Base-by-base conservation (phyloP, 2,797 vertebrate genomes). In the Naso thynnoides region DNA sequence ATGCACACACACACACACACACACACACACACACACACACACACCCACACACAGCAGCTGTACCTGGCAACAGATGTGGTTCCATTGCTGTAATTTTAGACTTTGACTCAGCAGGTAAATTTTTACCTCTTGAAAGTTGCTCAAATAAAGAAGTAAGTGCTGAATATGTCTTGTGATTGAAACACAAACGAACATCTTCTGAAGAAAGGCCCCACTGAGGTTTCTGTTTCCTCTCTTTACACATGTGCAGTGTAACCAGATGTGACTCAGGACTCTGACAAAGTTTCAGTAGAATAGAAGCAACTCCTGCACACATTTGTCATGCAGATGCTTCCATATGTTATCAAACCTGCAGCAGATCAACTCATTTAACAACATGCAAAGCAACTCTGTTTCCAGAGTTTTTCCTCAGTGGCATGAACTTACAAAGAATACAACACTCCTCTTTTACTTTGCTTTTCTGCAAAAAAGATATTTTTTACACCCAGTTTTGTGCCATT, bases 21-120 rank as follows among this genome's bases (percentile, higher is more conserved):
- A 66, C 48, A 49, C 38, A 59, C 18, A 64, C 38, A 24, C 8
- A 65, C 31, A 55, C 39, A 64, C n/a, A 38, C 8, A 52, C 23
- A 64, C 33, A 41, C 49, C 41, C 49, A 59, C 50, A 56, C 39
- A 55, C 38, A 66, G 21, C 47, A 52, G 54, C 45, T 65, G 42
- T 45, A 73, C 70, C 27, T 38, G 29, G 65, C 31, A 64, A 33
- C 78, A 80, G 33, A 84, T 78, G 86, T 81, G 83, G 74, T 39
- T 79, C 24, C 6, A 19, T n/a, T 47, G 70, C 48, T 66, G 45
- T 33, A 66, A 49, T 52, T 70, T 82, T 26, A 73, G 65, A 45
- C 38, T 42, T 56, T 0, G 1, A 64, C 48, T 76, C 66, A 71
- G 84, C 69, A 70, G 56, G 44, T 48, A 78, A 53, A 70, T 76